Evolutionary conservation across 2,888 invertebrate genomes (phyloP).

Genomic region (Thymelicus lineola): DNA sequence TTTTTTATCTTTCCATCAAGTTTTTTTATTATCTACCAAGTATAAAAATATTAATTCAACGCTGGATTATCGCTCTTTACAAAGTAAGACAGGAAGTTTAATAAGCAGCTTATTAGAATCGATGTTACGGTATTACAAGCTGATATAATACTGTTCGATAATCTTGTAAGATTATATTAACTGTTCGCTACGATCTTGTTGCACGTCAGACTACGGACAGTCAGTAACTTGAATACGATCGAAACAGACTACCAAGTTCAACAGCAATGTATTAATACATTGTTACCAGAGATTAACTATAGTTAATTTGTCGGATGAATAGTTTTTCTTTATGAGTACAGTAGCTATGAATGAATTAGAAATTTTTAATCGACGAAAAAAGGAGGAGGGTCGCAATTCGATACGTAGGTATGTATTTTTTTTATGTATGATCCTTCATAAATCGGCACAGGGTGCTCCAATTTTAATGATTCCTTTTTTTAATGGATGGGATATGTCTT

Average conservation of each 20-base stretch:
- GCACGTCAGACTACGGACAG: conserved; percentile 4
- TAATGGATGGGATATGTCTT: too few species aligned
- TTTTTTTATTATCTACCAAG: too few species aligned
- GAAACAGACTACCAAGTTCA: conserved; percentile 2
- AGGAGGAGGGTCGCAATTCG: too few species aligned
- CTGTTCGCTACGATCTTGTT: conserved; percentile 11
- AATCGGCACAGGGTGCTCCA: too few species aligned
- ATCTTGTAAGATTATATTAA: conserved; percentile 17
- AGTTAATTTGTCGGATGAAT: not conserved
- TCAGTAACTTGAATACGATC: conserved; percentile 3
- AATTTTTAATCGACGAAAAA: too few species aligned
- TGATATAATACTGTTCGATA: conserved; percentile 12
- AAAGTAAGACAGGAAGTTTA: conserved; percentile 1
- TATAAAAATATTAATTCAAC: too few species aligned
- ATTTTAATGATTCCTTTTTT: too few species aligned
- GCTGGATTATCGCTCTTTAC: not conserved
- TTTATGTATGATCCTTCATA: too few species aligned
- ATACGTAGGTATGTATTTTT: too few species aligned
- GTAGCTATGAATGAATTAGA: too few species aligned
- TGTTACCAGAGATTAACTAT: not conserved
- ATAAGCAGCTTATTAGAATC: conserved; percentile 15
- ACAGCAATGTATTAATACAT: not conserved
- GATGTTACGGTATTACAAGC: conserved; percentile 2
- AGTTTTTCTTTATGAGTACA: not conserved
- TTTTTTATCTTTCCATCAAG: too few species aligned